Evolutionary conservation across 2,888 invertebrate species (phyloP), one percentile per base, ranked within the genome.

Genomic region (Chouioia cunea): DNA sequence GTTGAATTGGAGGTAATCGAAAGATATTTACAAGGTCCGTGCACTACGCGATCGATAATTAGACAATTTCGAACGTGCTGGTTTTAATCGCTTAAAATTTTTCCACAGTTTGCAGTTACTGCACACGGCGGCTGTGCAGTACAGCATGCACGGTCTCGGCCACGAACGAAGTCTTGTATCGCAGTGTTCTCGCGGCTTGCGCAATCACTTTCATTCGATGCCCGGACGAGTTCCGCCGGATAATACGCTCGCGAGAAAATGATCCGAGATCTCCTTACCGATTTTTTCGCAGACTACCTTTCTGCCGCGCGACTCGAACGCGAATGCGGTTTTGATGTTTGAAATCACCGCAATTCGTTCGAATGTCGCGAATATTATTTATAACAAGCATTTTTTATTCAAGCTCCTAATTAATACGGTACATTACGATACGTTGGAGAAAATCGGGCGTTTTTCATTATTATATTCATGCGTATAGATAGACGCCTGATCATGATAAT

Each of bases 201-300:
- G 59, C 53, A 66, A 59, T 66, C 59, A 66, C 66, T 66, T 66
- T 66, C 66, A 66, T 66, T 66, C 66, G 66, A 43, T 52, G 43
- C 52, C 12, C 16, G 48, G 65, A 65, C 66, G 20, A 66, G 66
- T 66, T 66, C 16, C 52, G 53, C 63, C 15, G 27, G 46, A 63
- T 53, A 48, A 60, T n/a, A 60, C 16, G 27, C 27, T 3, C 22
- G 48, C 64, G 48, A 65, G 56, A 47, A 56, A 65, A 65, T 18
- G 47, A 3, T 6, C 6, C 2, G 54, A 53, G 22, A 27, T 27
- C 27, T 27, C 27, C 27, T 27, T 63, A 43, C 10, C 18, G 3
- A 4, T n/a, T 27, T 22, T 54, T 54, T n/a, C n/a, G n/a, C n/a
- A n/a, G n/a, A n/a, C n/a, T n/a, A n/a, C n/a, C n/a, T n/a, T n/a